phyloP scores from a whole-genome alignment of 2,888 invertebrate species.

The Parascotia fuliginaria region DNA sequence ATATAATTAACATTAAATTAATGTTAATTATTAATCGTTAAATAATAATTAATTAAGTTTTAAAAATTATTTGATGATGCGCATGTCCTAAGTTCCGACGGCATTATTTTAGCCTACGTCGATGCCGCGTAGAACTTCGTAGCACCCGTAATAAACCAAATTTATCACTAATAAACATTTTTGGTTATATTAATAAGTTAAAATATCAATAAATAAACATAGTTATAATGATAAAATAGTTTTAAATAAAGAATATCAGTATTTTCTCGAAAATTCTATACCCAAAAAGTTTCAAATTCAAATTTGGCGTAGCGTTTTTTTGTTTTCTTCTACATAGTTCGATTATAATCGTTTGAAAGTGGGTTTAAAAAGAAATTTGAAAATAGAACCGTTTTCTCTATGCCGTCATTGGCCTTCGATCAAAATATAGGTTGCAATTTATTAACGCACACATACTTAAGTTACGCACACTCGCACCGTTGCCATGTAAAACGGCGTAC shows the following conservation, averaged over 20 bases:
- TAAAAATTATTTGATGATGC: slow-evolving; percentile 23
- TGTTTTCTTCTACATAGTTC: not conserved
- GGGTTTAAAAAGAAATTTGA: slow-evolving; percentile 34
- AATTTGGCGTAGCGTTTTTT: slow-evolving; percentile 3
- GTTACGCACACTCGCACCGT: slow-evolving; percentile 60
- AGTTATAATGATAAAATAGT: no score
- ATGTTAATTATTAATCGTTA: not conserved
- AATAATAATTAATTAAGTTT: slow-evolving; percentile 6
- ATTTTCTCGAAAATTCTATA: slow-evolving; percentile 13
- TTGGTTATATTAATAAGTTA: not conserved
- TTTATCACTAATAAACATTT: slow-evolving; percentile 14
- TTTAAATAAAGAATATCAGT: no score
- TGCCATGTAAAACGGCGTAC: slow-evolving; percentile 58
- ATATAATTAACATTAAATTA: no score
- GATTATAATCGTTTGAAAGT: not conserved
- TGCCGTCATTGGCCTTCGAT: slow-evolving; percentile 78
- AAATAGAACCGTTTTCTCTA: slow-evolving; percentile 53
- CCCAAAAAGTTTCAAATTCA: slow-evolving; percentile 25
- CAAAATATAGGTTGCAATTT: slow-evolving; percentile 84
- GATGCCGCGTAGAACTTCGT: slow-evolving; percentile 56
- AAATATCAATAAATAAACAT: no score
- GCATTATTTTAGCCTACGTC: slow-evolving; percentile 82
- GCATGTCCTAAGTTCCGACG: slow-evolving; percentile 69
- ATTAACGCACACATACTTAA: slow-evolving; percentile 70
- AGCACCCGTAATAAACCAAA: slow-evolving; percentile 34